These are phyloP conservation scores for Drosophila koepferae DNA, from an alignment of 2,888 invertebrate species.

Conservation along the genomic window DNA sequence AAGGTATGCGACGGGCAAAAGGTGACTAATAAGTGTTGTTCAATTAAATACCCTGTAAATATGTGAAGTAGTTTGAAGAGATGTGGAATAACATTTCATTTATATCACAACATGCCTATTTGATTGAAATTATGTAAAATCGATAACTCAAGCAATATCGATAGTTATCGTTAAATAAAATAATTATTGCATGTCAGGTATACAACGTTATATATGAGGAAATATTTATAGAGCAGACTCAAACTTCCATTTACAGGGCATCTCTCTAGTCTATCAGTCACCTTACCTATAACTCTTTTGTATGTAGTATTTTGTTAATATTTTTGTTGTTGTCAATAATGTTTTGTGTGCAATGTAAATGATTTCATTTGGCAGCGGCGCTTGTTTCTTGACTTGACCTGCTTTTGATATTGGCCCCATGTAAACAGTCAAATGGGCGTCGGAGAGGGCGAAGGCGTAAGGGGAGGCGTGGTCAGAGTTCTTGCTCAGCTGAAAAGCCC, in stretches of 20 bases:
- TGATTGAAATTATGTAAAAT: no score
- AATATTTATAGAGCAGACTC: background rate
- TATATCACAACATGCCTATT: no score
- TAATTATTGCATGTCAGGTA: no score
- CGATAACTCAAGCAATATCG: background rate
- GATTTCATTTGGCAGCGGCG: slow-evolving; percentile 36
- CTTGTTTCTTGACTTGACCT: slow-evolving; percentile 55
- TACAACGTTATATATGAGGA: background rate
- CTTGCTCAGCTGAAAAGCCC: slow-evolving; percentile 45
- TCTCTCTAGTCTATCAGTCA: background rate
- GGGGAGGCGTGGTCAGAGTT: slow-evolving; percentile 6
- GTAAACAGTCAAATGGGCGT: slow-evolving; percentile 17
- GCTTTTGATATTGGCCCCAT: slow-evolving; percentile 26
- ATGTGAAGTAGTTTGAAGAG: no score
- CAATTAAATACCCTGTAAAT: slow-evolving; percentile 4
- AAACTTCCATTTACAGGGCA: background rate
- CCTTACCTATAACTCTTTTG: background rate
- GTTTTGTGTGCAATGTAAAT: slow-evolving; percentile 42
- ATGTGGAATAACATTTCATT: background rate
- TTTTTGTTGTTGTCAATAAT: slow-evolving; percentile 26
- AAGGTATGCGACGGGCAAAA: background rate
- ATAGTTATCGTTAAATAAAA: background rate
- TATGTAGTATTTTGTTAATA: slow-evolving; percentile 3
- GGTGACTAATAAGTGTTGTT: background rate
- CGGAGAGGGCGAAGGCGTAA: background rate